Percentiles rank a stretch among this genome's conserved stretches.
These are phyloP conservation scores for Ursus arctos DNA, from an alignment of 2,113 vertebrate species.

Conservation along the genomic window DNA sequence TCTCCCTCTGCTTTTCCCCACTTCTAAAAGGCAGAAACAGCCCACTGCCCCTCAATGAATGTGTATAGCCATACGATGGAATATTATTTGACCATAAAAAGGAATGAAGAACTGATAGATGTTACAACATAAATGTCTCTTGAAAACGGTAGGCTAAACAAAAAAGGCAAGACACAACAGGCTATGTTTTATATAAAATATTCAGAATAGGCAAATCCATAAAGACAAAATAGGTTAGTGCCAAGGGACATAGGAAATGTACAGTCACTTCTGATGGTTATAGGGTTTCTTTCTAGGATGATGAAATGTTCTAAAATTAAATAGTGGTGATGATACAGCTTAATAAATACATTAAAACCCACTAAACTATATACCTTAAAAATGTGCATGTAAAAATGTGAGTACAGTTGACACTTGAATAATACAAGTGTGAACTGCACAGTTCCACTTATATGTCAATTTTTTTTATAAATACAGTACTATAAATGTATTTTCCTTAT, in stretches of 20 bases:
- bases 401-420: background rate
- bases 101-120: background rate
- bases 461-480: background rate
- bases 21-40: background rate
- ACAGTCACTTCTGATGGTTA: background rate
- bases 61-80: background rate
- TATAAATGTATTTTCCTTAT: background rate
- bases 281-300: background rate
- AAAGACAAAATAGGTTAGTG: background rate
- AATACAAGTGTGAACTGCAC: background rate
- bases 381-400: background rate
- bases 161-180: background rate
- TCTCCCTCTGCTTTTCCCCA: background rate
- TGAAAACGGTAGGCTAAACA: background rate
- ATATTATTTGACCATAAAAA: background rate
- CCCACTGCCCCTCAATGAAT: background rate
- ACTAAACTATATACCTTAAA: background rate
- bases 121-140: background rate
- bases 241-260: background rate
- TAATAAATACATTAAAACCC: background rate
- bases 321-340: background rate
- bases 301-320: constrained; percentile 32
- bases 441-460: background rate
- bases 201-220: background rate
- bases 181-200: background rate